Base-by-base conservation (phyloP, 1,140 invertebrate species). In the Wasmannia auropunctata region DNA sequence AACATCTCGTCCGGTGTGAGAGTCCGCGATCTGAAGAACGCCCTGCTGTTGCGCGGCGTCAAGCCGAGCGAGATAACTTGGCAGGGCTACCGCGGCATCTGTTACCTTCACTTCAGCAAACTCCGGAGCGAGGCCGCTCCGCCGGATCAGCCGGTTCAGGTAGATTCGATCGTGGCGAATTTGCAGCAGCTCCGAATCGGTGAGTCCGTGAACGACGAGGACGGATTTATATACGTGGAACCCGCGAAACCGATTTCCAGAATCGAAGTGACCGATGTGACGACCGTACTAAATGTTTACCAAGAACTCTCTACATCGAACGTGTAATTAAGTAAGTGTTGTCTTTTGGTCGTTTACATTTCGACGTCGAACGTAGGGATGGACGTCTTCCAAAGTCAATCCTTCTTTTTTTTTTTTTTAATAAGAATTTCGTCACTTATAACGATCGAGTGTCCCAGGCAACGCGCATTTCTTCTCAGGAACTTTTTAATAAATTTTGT, bases 1-100 rank as follows among this genome's bases (percentile, higher is more conserved):
- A 97, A 97, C 87, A 97, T 97, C 77, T 95, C 96, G 16, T 95
- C 95, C 5, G 95, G 95, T 43, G 96, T 96, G 1, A 94, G 96
- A 72, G 96, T 97, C 3, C 95, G 96, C 22, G 96, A 97, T 88
- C 91, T 97, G 84, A 97, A 97, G 89, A 95, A 95, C 58, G 96
- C 96, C n/a, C 92, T 97, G 6, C 93, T 92, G 14, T 96, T 97
- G 86, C 95, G 96, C 65, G 96, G 96, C 2, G 96, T 97, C 8
- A 97, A 96, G 90, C 96, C 96, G 46, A 96, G 95, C 75, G 95
- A 96, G 79, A 97, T 97, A 92, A 96, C 96, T 16, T 97, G 97
- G 97, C 95, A 96, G 92, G 96, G 96, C 1, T 95, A 94, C 51
- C 95, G 96, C 74, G 97, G 97, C 46, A 96, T 96, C 87, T 97